Conservation (phyloP, 2,888 invertebrate genomes). For the Eupeodes latifasciatus region DNA sequence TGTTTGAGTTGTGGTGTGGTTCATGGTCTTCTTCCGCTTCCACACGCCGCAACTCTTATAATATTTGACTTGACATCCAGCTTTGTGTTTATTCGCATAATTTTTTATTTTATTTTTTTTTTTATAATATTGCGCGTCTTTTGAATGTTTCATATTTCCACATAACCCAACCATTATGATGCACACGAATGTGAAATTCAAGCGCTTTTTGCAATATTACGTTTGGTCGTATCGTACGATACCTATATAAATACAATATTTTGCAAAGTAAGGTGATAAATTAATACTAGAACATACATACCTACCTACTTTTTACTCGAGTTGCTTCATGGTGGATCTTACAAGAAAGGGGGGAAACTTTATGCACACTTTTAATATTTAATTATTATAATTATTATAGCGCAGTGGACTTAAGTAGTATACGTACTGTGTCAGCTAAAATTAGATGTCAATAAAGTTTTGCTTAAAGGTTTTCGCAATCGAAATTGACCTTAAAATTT, state of each 20-base stretch:
- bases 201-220: background rate
- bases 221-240: background rate
- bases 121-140: background rate
- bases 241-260: background rate
- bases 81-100: background rate
- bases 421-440: background rate
- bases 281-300: background rate
- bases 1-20: background rate
- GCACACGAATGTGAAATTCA: conserved; percentile 9
- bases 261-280: conserved; percentile 14
- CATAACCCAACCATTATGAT: background rate
- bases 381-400: background rate
- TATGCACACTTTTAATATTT: conserved; percentile 5
- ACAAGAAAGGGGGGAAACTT: background rate
- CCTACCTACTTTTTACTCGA: too few species aligned
- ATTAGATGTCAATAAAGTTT: background rate
- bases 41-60: background rate
- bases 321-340: background rate
- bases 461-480: background rate
- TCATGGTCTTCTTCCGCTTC: conserved; percentile 36
- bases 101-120: background rate
- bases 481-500: background rate
- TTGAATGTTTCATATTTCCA: background rate
- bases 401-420: background rate
- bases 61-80: conserved; percentile 6